Evolutionary conservation across 2,888 invertebrate species (phyloP), one percentile per base, ranked within the genome.

Genomic region (Caenorhabditis virilis): DNA sequence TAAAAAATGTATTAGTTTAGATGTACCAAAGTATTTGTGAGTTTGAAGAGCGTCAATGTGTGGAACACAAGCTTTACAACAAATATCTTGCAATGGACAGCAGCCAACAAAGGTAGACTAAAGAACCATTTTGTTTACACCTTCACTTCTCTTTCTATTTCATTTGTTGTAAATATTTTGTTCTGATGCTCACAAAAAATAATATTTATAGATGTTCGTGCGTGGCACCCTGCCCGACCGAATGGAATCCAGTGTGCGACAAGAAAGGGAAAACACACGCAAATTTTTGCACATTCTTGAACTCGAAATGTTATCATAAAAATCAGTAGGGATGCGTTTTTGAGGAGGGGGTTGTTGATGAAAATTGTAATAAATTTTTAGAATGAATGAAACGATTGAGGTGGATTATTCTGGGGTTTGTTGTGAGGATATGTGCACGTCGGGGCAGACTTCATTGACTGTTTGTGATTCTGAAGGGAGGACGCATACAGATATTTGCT

Each of bases 201-300:
- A n/a, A n/a, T n/a, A n/a, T n/a, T n/a, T n/a, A n/a, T n/a, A 72
- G 66, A 39, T 72, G 72, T 33, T 45, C 51, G 4, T 74, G 74
- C 26, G 57, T 71, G 2, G 52, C 59, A 20, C 69, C 66, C 9
- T 74, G 74, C 52, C 59, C 63, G 25, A 49, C 50, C 7, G 64
- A 69, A 43, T 72, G 70, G 69, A 57, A 69, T 38, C 75, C 75
- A 43, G 71, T 75, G 11, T 75, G 75, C 42, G 75, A 75, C 15
- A 69, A 64, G 22, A 69, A 69, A 15, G 75, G 75, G 13, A 57
- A 55, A 35, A 75, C 75, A 22, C 73, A 75, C 55, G 63, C 72
- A 2, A 75, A 71, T 35, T 61, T 61, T 27, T 75, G 75, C 49
- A 62, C 71, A 7, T 75, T 75, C 27, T 42, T 68, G 20, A 75